phyloP scores from a whole-genome alignment of 2,797 vertebrate genomes.

The Oryzias dopingdopingensis region DNA sequence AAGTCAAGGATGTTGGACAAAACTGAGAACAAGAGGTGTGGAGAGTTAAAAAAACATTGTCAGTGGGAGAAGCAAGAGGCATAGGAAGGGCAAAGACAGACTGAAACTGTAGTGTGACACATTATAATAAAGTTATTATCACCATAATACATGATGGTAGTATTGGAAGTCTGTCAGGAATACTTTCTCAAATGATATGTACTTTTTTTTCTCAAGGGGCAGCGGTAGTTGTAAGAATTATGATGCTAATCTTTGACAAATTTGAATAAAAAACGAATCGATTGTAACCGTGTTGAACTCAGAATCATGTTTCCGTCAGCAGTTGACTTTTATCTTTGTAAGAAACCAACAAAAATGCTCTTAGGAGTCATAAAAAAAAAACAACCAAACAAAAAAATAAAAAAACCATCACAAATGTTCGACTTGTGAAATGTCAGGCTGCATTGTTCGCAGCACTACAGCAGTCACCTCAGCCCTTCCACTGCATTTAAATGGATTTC shows the following conservation, averaged over 20 bases:
- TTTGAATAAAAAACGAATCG: not conserved
- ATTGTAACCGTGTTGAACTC: slow-evolving; percentile 20
- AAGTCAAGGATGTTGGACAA: too few species aligned
- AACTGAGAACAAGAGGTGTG: not conserved
- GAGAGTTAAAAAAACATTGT: not conserved
- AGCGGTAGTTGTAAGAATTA: not conserved
- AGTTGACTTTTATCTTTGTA: slow-evolving; percentile 25
- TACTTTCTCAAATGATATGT: not conserved
- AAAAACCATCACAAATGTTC: slow-evolving; percentile 46
- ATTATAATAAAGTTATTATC: slow-evolving; percentile 10
- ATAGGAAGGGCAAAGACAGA: slow-evolving; percentile 9
- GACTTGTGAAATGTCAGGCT: slow-evolving; percentile 44
- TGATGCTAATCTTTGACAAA: slow-evolving; percentile 6
- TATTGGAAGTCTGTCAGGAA: slow-evolving; percentile 23
- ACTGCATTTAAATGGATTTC: slow-evolving; percentile 13
- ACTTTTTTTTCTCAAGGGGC: slow-evolving; percentile 3
- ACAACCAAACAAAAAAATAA: too few species aligned
- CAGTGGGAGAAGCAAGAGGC: not conserved
- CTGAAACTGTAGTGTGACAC: slow-evolving; percentile 11
- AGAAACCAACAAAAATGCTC: slow-evolving; percentile 31
- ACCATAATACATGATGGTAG: slow-evolving; percentile 6
- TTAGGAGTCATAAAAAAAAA: slow-evolving; percentile 29
- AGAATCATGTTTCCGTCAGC: slow-evolving; percentile 31
- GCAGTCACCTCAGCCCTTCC: slow-evolving; percentile 24
- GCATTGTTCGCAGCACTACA: slow-evolving; percentile 31